Base-by-base conservation (phyloP, 2,113 vertebrate species). In the Dasypus novemcinctus region DNA sequence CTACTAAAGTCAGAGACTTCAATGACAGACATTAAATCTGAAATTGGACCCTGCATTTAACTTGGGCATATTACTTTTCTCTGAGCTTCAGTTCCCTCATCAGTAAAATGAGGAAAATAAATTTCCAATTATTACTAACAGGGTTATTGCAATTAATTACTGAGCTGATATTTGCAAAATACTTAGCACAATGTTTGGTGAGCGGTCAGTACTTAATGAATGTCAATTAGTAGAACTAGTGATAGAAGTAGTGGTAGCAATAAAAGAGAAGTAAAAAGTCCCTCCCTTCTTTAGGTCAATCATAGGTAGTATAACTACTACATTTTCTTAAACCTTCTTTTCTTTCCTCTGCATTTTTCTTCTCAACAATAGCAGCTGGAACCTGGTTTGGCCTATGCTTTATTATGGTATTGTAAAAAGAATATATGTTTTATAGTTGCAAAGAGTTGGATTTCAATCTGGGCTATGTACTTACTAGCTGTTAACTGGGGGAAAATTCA, bases 91-190 rank as follows among this genome's bases (percentile, higher is more conserved):
- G 29, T 63, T 95, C 91, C 29, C 69, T 90, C 15, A 29, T 69
- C 13, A 49, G 12, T 92, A 76, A 71, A 95, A 87, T 38, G 0
- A 87, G 84, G 7, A 81, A 13, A 80, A 43, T 21, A 43, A 17
- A 31, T 94, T 89, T 57, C 72, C 33, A 84, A 52, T 84, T 63
- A 52, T 49, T 75, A 63, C 14, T 78, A 31, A 78, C 98, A 99
- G 99, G 31, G 57, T 99, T 84, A 99, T 54, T 54, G 9, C 52
- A 54, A 54, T 54, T 78, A 83, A 83, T 85, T 31, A 41, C 38
- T 80, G 38, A 75, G 21, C 33, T 76, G 15, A 80, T 80, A 52
- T 74, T 90, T 72, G 33, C 92, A 33, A 92, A 90, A 59, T 85
- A 33, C 38, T 66, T 33, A 57, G 41, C 14, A 68, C 27, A 12